These are phyloP conservation scores for Drosophila meridionalis DNA, from an alignment of 2,888 invertebrate species.

Conservation along the genomic window DNA sequence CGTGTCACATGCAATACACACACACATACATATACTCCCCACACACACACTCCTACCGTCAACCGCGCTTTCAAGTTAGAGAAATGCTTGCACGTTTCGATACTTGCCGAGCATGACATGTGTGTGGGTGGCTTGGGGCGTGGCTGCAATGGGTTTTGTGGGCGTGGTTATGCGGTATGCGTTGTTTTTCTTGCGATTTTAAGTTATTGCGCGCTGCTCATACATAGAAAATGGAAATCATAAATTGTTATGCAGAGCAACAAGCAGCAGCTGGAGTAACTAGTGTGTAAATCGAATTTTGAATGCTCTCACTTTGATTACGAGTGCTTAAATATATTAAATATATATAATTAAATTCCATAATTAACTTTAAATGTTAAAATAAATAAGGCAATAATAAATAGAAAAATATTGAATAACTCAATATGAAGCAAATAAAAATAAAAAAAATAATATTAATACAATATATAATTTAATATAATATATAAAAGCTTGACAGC, in stretches of 20 bases:
- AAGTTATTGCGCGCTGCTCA: slow-evolving; percentile 47
- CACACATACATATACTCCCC: slow-evolving; percentile 12
- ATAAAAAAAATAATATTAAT: no score
- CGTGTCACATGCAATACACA: slow-evolving; percentile 51
- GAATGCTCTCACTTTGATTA: background rate
- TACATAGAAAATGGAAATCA: slow-evolving; percentile 55
- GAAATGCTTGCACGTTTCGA: slow-evolving; percentile 21
- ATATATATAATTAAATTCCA: no score
- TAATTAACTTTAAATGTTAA: no score
- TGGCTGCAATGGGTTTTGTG: background rate
- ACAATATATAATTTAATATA: no score
- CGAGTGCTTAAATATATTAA: no score
- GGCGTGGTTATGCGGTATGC: background rate
- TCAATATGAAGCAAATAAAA: no score
- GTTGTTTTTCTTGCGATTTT: slow-evolving; percentile 52
- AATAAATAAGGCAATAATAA: no score
- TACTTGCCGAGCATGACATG: slow-evolving; percentile 29
- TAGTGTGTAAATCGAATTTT: background rate
- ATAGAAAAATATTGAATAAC: no score
- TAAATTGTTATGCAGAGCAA: slow-evolving; percentile 47
- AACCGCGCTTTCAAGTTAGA: slow-evolving; percentile 14
- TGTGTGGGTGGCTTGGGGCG: background rate
- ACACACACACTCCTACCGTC: slow-evolving; percentile 3
- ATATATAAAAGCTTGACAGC: no score
- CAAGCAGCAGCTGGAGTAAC: background rate